These are phyloP conservation scores for Tapirus terrestris DNA, from an alignment of 2,113 vertebrate species.

Conservation along the genomic window DNA sequence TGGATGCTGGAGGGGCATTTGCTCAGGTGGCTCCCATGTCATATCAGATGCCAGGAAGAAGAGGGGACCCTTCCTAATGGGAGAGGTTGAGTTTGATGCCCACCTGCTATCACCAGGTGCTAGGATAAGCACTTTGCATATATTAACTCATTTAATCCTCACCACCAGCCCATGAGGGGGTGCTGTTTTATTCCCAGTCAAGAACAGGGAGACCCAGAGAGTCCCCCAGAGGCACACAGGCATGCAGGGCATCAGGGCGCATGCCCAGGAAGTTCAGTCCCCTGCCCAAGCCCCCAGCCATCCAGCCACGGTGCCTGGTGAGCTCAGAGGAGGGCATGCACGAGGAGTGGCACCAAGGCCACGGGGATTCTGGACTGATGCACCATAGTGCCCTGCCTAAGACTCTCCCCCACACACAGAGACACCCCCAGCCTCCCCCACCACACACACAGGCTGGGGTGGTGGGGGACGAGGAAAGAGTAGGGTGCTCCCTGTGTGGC, in stretches of 20 bases:
- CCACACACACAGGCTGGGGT: too few relatives aligned
- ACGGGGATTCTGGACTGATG: not conserved
- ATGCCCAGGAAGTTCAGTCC: not conserved
- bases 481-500: not conserved
- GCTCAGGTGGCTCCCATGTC: not conserved
- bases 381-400: not conserved
- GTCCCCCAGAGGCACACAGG: not conserved
- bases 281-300: accelerated
- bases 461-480: not conserved
- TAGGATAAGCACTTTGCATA: accelerated
- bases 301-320: accelerated
- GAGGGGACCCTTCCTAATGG: accelerated
- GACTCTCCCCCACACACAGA: too few relatives aligned
- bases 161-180: not conserved
- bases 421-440: not conserved
- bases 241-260: not conserved
- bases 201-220: not conserved
- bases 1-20: not conserved
- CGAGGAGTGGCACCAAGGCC: not conserved
- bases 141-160: not conserved
- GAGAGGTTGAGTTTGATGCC: not conserved
- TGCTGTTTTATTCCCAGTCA: not conserved
- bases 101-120: accelerated
- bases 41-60: accelerated
- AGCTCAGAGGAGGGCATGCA: accelerated